These are phyloP conservation scores for Odobenus rosmarus DNA, from an alignment of 2,113 vertebrate genomes.

Conservation along the genomic window DNA sequence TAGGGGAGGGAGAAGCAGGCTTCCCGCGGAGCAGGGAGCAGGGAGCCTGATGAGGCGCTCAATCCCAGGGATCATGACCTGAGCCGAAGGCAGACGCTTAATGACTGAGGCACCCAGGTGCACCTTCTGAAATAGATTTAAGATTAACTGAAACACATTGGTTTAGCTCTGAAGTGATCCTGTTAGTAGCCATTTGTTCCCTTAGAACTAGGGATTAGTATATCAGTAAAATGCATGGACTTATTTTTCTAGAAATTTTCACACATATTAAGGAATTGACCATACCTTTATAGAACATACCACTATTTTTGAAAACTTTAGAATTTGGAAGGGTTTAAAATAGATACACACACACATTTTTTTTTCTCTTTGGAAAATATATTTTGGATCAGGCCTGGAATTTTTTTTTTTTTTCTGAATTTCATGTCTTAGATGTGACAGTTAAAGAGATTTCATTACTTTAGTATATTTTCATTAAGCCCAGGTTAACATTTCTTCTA, in stretches of 20 bases:
- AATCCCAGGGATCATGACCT: no score
- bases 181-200: neutral
- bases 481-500: neutral
- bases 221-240: neutral
- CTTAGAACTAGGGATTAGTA: neutral
- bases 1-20: no score
- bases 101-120: no score
- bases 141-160: neutral
- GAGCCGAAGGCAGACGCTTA: no score
- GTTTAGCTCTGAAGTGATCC: neutral
- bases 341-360: neutral
- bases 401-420: neutral
- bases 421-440: neutral
- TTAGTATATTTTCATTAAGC: neutral
- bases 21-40: no score
- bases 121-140: neutral
- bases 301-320: constrained; percentile 17
- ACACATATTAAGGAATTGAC: neutral
- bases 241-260: neutral
- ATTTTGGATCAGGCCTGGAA: neutral
- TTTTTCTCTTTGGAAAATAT: constrained; percentile 13
- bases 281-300: neutral
- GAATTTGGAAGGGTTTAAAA: neutral
- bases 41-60: no score
- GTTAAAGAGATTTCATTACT: neutral